Evolutionary conservation across 2,888 invertebrate genomes (phyloP).

Genomic region (Trissoscelio sp.): DNA sequence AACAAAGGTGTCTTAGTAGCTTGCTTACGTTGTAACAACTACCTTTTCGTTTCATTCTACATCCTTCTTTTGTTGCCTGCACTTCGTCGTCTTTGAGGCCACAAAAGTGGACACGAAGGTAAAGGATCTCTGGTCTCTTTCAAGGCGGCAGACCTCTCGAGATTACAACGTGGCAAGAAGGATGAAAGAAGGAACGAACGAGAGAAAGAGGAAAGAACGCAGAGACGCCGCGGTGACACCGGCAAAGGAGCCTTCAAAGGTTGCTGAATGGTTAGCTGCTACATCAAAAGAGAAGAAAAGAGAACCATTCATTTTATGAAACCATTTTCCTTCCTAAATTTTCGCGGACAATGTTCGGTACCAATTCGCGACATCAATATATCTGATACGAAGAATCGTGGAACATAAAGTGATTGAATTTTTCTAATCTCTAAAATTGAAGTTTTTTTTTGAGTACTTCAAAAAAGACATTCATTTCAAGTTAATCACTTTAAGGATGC

Average conservation of each 20-base stretch:
- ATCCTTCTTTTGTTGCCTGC: slow-evolving; percentile 65
- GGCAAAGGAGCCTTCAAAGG: slow-evolving; percentile 50
- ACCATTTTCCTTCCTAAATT: neutral
- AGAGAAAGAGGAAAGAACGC: slow-evolving; percentile 18
- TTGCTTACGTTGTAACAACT: slow-evolving; percentile 54
- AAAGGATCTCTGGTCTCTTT: slow-evolving; percentile 66
- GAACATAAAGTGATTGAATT: no score
- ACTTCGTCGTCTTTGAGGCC: slow-evolving; percentile 63
- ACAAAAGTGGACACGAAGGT: slow-evolving; percentile 66
- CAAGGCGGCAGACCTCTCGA: slow-evolving; percentile 68
- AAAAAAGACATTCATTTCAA: no score
- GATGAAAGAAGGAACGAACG: slow-evolving; percentile 31
- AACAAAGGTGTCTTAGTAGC: slow-evolving; percentile 50
- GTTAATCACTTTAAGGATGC: no score
- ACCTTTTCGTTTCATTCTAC: slow-evolving; percentile 60
- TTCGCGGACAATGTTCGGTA: neutral
- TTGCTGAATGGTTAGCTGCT: slow-evolving; percentile 36
- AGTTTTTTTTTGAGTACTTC: no score
- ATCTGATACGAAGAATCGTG: no score
- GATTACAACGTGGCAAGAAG: slow-evolving; percentile 63
- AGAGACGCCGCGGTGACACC: slow-evolving; percentile 47
- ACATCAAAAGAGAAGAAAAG: slow-evolving; percentile 53
- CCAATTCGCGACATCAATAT: no score
- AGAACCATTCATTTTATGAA: slow-evolving; percentile 41
- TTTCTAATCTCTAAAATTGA: no score